Evolutionary conservation across 2,797 vertebrate genomes (phyloP).

Genomic region (Darevskia nairensis): DNA sequence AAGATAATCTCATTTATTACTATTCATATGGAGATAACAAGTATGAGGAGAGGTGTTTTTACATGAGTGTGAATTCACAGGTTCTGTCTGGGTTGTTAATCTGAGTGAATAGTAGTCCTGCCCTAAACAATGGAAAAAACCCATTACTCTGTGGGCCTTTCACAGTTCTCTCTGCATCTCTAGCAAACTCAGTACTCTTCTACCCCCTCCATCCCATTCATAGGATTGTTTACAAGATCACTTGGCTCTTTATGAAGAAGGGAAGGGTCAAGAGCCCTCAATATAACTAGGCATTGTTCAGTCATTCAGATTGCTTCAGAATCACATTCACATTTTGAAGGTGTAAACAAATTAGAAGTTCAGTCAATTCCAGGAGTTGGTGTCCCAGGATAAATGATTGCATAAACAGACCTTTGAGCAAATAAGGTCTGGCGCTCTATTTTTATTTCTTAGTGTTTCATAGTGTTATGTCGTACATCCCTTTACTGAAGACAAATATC

Average conservation of each 20-base stretch:
- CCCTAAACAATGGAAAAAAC: background rate
- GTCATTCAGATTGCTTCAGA: background rate
- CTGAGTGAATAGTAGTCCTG: background rate
- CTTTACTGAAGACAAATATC: background rate
- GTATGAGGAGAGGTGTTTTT: background rate
- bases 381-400: slow-evolving; percentile 19
- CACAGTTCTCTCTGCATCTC: background rate
- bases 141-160: background rate
- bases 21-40: background rate
- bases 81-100: background rate
- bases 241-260: background rate
- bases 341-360: slow-evolving; percentile 6
- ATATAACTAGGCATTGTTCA: background rate
- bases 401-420: background rate
- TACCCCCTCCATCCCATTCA: background rate
- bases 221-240: background rate
- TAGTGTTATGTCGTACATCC: background rate
- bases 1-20: background rate
- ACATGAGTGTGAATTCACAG: background rate
- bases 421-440: background rate
- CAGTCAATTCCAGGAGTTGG: background rate
- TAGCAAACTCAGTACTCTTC: background rate
- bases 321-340: background rate
- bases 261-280: background rate
- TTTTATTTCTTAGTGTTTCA: background rate